These are phyloP conservation scores for Latheticus oryzae DNA, from an alignment of 2,888 invertebrate species.

Conservation along the genomic window DNA sequence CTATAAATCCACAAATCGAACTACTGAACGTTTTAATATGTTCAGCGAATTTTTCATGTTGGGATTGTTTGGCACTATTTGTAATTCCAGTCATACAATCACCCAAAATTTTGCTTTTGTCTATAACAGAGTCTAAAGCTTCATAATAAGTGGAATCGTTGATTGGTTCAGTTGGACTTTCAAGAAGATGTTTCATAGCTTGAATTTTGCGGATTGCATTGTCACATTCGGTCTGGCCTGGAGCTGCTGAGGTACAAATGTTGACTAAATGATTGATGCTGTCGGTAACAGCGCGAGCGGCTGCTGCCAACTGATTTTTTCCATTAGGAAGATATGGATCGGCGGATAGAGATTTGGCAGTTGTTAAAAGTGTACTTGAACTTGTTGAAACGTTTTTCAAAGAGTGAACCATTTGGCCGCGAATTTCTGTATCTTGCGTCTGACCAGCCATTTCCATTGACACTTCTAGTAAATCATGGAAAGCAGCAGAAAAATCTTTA, in stretches of 20 bases:
- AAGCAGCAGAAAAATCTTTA: slow-evolving; percentile 82
- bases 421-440: slow-evolving; percentile 79
- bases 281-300: slow-evolving; percentile 91
- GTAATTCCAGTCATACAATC: slow-evolving; percentile 97
- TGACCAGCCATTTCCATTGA: slow-evolving; percentile 90
- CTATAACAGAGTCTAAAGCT: slow-evolving; percentile 90
- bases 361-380: slow-evolving; percentile 85
- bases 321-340: slow-evolving; percentile 92
- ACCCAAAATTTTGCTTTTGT: slow-evolving; percentile 84
- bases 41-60: slow-evolving; percentile 86
- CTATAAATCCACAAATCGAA: slow-evolving; percentile 91
- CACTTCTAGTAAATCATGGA: slow-evolving; percentile 80
- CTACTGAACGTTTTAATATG: slow-evolving; percentile 86
- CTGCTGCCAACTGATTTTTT: slow-evolving; percentile 88
- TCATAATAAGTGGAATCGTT: slow-evolving; percentile 92
- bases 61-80: slow-evolving; percentile 87
- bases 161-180: slow-evolving; percentile 88
- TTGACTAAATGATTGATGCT: slow-evolving; percentile 92
- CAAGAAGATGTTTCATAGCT: slow-evolving; percentile 83
- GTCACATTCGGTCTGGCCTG: slow-evolving; percentile 97
- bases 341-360: slow-evolving; percentile 90
- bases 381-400: slow-evolving; percentile 89
- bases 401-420: slow-evolving; percentile 85
- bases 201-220: slow-evolving; percentile 94
- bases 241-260: slow-evolving; percentile 89